Evolutionary conservation across 2,888 invertebrate species (phyloP).

Genomic region (Eupithecia subumbrata): DNA sequence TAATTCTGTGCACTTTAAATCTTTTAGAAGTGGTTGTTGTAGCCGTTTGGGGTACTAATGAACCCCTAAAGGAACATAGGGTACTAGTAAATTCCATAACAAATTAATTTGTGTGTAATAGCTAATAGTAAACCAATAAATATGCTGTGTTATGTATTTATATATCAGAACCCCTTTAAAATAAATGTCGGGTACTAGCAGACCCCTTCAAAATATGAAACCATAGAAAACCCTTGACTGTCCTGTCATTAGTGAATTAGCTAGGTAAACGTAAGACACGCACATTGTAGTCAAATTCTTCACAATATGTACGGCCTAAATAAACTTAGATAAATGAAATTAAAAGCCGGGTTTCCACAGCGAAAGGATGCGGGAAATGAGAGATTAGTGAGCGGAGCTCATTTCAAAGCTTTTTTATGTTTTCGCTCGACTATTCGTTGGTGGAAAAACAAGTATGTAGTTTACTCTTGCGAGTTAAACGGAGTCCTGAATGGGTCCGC

Average conservation of each 20-base stretch:
- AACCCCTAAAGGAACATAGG: not conserved
- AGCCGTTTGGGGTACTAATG: not conserved
- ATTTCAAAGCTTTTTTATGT: no score
- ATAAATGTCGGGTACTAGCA: not conserved
- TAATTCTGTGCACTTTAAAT: not conserved
- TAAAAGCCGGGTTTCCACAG: no score
- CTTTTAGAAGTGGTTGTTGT: not conserved
- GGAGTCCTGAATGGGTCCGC: no score
- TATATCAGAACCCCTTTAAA: not conserved
- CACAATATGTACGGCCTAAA: not conserved
- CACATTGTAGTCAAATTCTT: not conserved
- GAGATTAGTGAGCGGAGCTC: no score
- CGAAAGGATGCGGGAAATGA: no score
- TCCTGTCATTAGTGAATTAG: slow-evolving; percentile 23
- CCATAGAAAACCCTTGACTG: slow-evolving; percentile 4
- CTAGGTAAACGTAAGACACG: not conserved
- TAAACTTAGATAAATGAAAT: not conserved
- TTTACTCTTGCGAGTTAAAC: no score
- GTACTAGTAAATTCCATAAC: not conserved
- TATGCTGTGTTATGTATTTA: not conserved
- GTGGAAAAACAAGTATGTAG: no score
- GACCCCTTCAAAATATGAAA: not conserved
- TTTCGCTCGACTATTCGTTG: no score
- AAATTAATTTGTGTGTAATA: not conserved
- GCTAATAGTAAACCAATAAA: not conserved